phyloP scores from a whole-genome alignment of 2,797 vertebrate genomes.

The Miichthys miiuy region DNA sequence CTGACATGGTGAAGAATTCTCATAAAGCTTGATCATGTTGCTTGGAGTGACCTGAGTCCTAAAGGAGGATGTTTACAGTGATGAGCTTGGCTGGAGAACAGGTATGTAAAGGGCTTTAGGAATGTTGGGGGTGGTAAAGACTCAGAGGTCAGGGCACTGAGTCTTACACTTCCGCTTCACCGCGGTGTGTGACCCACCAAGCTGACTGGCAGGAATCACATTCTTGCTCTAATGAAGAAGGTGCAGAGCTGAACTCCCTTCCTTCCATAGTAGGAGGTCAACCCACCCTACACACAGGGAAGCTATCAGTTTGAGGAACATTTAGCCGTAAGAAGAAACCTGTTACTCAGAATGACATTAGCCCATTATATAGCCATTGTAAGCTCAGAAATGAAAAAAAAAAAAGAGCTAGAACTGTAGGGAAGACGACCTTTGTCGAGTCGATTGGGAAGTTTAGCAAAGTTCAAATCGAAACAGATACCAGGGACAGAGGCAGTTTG shows the following conservation, averaged over 20 bases:
- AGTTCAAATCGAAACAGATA: neutral
- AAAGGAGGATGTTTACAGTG: constrained; percentile 18
- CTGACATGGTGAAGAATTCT: neutral
- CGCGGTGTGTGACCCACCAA: constrained; percentile 29
- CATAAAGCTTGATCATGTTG: neutral
- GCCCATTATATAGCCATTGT: neutral
- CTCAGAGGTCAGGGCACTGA: constrained; percentile 37
- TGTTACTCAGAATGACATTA: constrained; percentile 5
- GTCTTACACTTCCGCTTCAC: constrained; percentile 27
- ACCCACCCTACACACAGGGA: constrained; percentile 18
- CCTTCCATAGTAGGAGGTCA: constrained; percentile 19
- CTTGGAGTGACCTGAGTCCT: neutral
- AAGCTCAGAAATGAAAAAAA: neutral
- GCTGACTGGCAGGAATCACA: constrained; percentile 43
- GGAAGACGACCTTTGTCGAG: no score
- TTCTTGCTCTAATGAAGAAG: constrained; percentile 60
- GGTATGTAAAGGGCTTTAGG: constrained; percentile 50
- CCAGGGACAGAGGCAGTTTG: neutral
- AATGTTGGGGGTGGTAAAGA: constrained; percentile 16
- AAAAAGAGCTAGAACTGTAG: neutral
- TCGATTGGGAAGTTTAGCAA: neutral
- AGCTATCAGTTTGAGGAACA: constrained; percentile 22
- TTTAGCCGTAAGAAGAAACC: constrained; percentile 24
- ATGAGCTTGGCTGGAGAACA: constrained; percentile 37
- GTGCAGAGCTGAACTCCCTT: constrained; percentile 20